Evolutionary conservation across 2,113 vertebrate species (phyloP).

Genomic region (Danio rerio): GRCz12tu NC_133176.1:27704001-27704500

Average conservation of each 20-base stretch:
- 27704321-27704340: slow-evolving; percentile 85
- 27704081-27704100: too few relatives aligned
- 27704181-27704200: background rate
- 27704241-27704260: background rate
- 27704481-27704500: background rate
- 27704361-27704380: slow-evolving; percentile 87
- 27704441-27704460: background rate
- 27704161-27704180: background rate
- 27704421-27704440: too few relatives aligned
- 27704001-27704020: too few relatives aligned
- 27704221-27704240: background rate
- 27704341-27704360: slow-evolving; percentile 89
- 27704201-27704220: background rate
- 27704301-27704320: slow-evolving; percentile 82
- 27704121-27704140: too few relatives aligned
- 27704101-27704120: too few relatives aligned
- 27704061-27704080: too few relatives aligned
- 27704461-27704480: background rate
- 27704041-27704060: too few relatives aligned
- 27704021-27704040: too few relatives aligned
- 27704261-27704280: slow-evolving; percentile 64
- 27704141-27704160: too few relatives aligned
- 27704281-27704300: slow-evolving; percentile 88
- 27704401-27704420: background rate
- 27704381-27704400: background rate